Base-by-base conservation (phyloP, 2,888 invertebrate genomes). In the Amphimallon solstitiale region DNA sequence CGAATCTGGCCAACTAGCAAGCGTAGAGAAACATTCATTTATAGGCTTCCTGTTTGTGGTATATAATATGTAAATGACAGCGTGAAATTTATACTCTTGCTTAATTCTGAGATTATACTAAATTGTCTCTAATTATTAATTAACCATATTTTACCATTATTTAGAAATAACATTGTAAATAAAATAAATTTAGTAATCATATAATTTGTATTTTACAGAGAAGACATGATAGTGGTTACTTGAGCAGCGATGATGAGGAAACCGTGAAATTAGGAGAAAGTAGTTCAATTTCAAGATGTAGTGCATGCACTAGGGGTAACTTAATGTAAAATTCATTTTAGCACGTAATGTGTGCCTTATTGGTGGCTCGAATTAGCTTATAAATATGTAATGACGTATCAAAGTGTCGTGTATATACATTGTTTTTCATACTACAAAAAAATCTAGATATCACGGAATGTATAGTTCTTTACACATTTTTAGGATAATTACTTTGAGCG, bases 211-310 rank as follows among this genome's bases (percentile, higher is more conserved):
- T 71, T 56, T 86, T 86, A 51, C 84, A 93, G 92, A 87, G 91
- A 77, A 88, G 92, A 74, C 90, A 92, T 75, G 93, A 93, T 75
- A 88, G 84, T 74, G 89, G 86, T 71, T 86, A 89, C 75, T 86
- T 90, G 65, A 85, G 87, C 3, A 87, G 87, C 23, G 85, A 84
- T 15, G 88, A 88, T 64, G 85, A 86, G 40, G 89, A 89, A 63
- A 88, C 90, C 4, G 89, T 90, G 3, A 85, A 85, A 60, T 82
- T 92, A 51, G 90, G 91, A 0, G 90, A 90, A 72, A 87, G 91
- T 74, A 89, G 88, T 76, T 81, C 90, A 3, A 84, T 90, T n/a
- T 86, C 86, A 73, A 85, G 85, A 75, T 92, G 92, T 81, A 89
- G 88, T 77, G 87, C 87, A 68, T 90, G 91, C 82, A 82, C 79